phyloP scores from a whole-genome alignment of 2,113 vertebrate species.

The Castor canadensis region DNA sequence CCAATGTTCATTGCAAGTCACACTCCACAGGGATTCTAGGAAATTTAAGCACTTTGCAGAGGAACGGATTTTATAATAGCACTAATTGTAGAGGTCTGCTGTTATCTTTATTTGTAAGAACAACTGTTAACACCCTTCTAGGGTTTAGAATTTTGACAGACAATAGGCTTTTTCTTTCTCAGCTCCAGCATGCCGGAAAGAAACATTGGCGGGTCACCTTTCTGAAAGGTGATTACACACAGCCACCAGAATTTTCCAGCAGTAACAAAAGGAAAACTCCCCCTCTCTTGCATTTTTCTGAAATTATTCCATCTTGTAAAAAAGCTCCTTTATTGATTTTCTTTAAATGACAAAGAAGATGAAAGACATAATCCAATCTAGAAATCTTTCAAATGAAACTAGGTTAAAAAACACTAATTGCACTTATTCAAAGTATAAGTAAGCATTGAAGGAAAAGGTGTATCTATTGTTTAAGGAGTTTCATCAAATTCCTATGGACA shows the following conservation, averaged over 20 bases:
- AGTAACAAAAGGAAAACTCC: background rate
- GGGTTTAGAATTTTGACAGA: background rate
- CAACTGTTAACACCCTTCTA: background rate
- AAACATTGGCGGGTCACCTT: background rate
- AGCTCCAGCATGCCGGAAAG: background rate
- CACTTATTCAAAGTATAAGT: background rate
- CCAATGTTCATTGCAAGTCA: background rate
- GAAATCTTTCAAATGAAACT: background rate
- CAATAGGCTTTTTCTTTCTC: background rate
- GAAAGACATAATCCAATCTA: background rate
- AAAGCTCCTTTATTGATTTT: background rate
- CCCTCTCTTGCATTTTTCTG: background rate
- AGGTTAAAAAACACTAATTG: background rate
- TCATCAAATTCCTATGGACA: background rate
- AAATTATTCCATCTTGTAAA: background rate
- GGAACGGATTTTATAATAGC: conserved; percentile 44
- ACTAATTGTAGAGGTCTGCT: background rate
- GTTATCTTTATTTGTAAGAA: conserved; percentile 37
- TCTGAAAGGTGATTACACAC: background rate
- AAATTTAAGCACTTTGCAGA: background rate
- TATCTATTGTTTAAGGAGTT: background rate
- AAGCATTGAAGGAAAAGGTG: background rate
- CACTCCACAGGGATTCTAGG: background rate
- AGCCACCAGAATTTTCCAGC: background rate
- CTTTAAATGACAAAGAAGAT: background rate